Percentiles rank a stretch among this genome's conserved stretches.
These are phyloP conservation scores for Fistularia tabacaria DNA, from an alignment of 2,797 vertebrate species.

Conservation along the genomic window DNA sequence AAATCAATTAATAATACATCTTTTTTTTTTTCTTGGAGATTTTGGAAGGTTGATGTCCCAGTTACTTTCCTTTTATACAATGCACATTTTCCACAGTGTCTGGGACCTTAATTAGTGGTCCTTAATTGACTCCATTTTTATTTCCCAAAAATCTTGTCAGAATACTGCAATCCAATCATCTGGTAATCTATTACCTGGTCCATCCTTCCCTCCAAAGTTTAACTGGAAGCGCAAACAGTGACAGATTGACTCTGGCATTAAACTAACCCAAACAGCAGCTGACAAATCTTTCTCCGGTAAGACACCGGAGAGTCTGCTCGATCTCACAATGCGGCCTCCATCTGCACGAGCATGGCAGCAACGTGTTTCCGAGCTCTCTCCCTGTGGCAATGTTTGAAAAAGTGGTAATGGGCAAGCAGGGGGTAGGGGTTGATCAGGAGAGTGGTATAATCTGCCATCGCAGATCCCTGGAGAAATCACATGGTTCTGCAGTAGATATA, in stretches of 20 bases:
- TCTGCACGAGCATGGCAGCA: constrained; percentile 4
- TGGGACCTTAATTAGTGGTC: too few species aligned
- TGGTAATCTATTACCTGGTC: too few species aligned
- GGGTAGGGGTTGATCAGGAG: neutral
- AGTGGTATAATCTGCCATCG: constrained; percentile 4
- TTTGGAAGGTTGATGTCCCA: too few species aligned
- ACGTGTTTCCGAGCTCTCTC: neutral
- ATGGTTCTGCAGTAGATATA: constrained; percentile 8
- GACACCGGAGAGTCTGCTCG: constrained; percentile 14
- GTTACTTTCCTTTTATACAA: too few species aligned
- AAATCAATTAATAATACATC: too few species aligned
- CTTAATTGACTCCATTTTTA: too few species aligned
- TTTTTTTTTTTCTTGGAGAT: too few species aligned
- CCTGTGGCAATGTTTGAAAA: neutral
- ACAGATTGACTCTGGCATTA: constrained; percentile 41
- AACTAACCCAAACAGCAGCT: constrained; percentile 52
- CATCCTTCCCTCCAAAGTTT: neutral
- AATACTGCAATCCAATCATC: too few species aligned
- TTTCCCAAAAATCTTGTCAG: too few species aligned
- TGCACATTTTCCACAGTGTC: too few species aligned
- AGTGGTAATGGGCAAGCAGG: neutral
- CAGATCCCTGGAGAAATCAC: constrained; percentile 6
- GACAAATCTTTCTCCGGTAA: constrained; percentile 30
- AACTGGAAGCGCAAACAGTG: constrained; percentile 16
- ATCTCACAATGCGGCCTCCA: constrained; percentile 6